Conservation (phyloP, 2,888 invertebrate species). For the Plebejus anna region DNA sequence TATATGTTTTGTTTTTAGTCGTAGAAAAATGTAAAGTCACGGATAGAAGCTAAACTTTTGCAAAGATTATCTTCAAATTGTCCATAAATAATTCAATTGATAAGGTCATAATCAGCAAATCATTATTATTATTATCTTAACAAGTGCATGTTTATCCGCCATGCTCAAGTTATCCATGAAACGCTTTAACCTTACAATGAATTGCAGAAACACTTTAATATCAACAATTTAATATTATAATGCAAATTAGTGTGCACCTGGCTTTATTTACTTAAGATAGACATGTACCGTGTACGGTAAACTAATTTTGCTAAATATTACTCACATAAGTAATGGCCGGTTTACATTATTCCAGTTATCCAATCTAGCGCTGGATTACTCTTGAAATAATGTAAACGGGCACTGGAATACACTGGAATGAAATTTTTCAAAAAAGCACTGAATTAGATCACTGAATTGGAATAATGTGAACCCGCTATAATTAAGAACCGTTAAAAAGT, state of each 20-base stretch:
- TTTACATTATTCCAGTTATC: too few relatives aligned
- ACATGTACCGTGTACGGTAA: background rate
- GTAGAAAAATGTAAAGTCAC: too few relatives aligned
- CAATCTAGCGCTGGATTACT: too few relatives aligned
- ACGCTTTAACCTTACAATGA: constrained; percentile 16
- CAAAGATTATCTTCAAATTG: background rate
- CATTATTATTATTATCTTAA: background rate
- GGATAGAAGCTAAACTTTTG: too few relatives aligned
- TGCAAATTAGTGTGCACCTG: background rate
- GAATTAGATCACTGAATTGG: too few relatives aligned
- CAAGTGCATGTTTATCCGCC: constrained; percentile 4
- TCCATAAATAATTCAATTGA: background rate
- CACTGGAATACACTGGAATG: too few relatives aligned
- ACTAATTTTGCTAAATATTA: background rate
- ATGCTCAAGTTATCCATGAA: constrained; percentile 21
- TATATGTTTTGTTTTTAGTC: too few relatives aligned
- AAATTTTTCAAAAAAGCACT: too few relatives aligned
- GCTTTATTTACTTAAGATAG: background rate
- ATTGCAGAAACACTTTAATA: background rate
- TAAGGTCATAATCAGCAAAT: background rate
- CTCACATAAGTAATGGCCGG: too few relatives aligned
- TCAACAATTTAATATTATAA: constrained; percentile 1
- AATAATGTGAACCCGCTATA: too few relatives aligned
- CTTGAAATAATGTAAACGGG: too few relatives aligned
- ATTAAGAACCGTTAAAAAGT: too few relatives aligned